phyloP scores from a whole-genome alignment of 2,888 invertebrate genomes.

The Parasteatoda lunata region DNA sequence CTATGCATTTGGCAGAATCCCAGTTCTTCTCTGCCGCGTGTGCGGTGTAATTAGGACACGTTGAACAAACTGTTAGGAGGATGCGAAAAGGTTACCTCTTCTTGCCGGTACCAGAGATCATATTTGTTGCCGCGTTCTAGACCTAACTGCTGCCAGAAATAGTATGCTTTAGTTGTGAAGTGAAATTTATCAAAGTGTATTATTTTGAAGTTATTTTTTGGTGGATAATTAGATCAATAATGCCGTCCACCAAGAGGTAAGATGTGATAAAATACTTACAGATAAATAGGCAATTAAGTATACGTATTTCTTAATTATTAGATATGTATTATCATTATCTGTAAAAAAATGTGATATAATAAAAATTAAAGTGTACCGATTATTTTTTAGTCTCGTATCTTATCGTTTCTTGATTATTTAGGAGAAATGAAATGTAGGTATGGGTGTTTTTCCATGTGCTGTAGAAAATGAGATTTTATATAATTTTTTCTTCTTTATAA shows the following conservation, averaged over 20 bases:
- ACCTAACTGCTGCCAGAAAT: not conserved
- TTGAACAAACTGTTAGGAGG: constrained; percentile 41
- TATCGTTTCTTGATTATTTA: too few species aligned
- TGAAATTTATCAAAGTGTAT: constrained; percentile 49
- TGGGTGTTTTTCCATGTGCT: too few species aligned
- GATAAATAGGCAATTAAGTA: too few species aligned
- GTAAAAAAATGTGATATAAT: too few species aligned
- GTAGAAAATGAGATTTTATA: too few species aligned
- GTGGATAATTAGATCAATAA: constrained; percentile 57
- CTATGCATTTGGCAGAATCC: not conserved
- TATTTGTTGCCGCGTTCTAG: not conserved
- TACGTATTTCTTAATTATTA: too few species aligned
- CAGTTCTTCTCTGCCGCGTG: constrained; percentile 33
- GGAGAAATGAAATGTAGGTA: too few species aligned
- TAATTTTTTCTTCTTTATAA: too few species aligned
- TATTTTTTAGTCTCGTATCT: too few species aligned
- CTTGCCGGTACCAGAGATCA: constrained; percentile 34
- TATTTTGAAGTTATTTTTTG: constrained; percentile 46
- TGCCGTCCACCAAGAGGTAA: constrained; percentile 62
- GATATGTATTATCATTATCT: too few species aligned
- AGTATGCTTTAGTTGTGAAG: not conserved
- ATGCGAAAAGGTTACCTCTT: constrained; percentile 19
- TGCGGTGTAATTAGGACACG: constrained; percentile 58
- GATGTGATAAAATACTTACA: not conserved
- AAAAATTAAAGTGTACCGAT: too few species aligned